Evolutionary conservation across 1,140 invertebrate species (phyloP), one percentile per base, ranked within the genome.

Genomic region (Caenorhabditis tropicalis): DNA sequence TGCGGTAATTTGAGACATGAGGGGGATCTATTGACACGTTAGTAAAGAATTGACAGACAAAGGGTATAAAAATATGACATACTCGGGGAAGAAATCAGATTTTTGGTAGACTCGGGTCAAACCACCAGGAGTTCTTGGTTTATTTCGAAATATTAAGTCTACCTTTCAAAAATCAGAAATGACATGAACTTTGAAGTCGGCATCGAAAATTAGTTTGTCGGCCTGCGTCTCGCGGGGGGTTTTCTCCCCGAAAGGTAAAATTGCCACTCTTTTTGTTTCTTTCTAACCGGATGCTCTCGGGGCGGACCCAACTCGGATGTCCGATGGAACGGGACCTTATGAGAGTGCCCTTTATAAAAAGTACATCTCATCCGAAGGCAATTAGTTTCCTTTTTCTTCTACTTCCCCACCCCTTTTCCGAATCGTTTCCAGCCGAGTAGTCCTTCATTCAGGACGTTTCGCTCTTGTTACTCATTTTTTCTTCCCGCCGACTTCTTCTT

Each of bases 351-450:
- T n/a, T n/a, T n/a, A n/a, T n/a, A n/a, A 56, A 56, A 56, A 74
- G 65, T 74, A 31, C 65, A 74, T 46, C 65, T 12, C 7, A 10
- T n/a, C n/a, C n/a, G n/a, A n/a, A 74, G 43, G 36, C 36, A 74
- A 74, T 74, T 74, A 43, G 65, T 74, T 70, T 70, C 56, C 10
- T 31, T 29, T 58, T 0, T 58, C 56, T 58, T 58, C 56, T 29
- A 58, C 9, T 1, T 31, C 16, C 12, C n/a, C n/a, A n/a, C n/a
- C n/a, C n/a, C n/a, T n/a, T n/a, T n/a, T 43, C 39, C 39, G 39
- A 74, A 74, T 74, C 33, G 36, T 43, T 74, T 74, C 65, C 36
- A 74, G 65, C 65, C 65, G 65, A 74, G 65, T 74, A 74, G 33
- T 46, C 65, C 65, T 74, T 74, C 21, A 74, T 74, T 74, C 36